phyloP scores from a whole-genome alignment of 2,797 vertebrate species.

The Crenuchus spilurus region DNA sequence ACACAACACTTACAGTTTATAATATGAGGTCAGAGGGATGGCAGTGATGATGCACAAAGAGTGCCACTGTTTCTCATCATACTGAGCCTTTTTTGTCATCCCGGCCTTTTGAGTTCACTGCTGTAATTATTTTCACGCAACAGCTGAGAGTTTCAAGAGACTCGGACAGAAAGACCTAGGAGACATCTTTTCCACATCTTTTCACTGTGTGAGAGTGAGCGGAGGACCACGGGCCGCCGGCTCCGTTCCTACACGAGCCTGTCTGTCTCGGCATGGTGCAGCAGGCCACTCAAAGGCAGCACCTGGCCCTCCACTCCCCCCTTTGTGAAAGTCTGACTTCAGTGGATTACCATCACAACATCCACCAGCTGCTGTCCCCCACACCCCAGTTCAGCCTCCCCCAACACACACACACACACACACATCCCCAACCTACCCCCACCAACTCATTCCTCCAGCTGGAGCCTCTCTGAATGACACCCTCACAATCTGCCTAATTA shows the following conservation, averaged over 20 bases:
- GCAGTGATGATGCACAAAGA: constrained; percentile 62
- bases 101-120: constrained; percentile 22
- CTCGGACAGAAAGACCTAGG: constrained; percentile 45
- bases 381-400: constrained; percentile 53
- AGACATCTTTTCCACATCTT: constrained; percentile 47
- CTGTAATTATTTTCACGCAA: constrained; percentile 43
- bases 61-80: constrained; percentile 45
- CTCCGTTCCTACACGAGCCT: constrained; percentile 77
- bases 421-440: constrained; percentile 60
- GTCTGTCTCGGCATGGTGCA: constrained; percentile 81
- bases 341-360: constrained; percentile 89
- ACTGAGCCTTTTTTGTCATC: too few species aligned
- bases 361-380: constrained; percentile 83
- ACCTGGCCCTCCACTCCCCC: constrained; percentile 82
- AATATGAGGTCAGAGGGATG: constrained; percentile 64
- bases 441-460: constrained; percentile 76
- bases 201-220: constrained; percentile 40
- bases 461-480: constrained; percentile 83
- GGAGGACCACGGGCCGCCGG: constrained; percentile 64
- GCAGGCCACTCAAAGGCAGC: constrained; percentile 83
- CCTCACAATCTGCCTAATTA: constrained; percentile 86
- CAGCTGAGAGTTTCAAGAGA: constrained; percentile 47
- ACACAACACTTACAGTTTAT: constrained; percentile 69
- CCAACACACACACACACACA: constrained; percentile 51
- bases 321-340: constrained; percentile 84